These are phyloP conservation scores for Spodoptera litura DNA, from an alignment of 1,140 invertebrate species.

Conservation along the genomic window DNA sequence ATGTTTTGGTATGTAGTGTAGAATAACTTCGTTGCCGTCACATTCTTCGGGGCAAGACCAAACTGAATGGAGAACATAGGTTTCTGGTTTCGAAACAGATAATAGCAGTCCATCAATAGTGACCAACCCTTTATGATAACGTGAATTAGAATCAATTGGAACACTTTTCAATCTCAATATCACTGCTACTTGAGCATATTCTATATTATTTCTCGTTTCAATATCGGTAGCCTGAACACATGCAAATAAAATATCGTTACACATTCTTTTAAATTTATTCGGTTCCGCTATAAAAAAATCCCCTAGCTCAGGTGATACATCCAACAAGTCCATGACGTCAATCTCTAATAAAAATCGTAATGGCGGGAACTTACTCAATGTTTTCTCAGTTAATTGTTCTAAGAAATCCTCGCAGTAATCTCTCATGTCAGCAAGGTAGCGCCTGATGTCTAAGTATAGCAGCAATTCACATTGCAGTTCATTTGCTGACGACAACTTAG, in stretches of 20 bases:
- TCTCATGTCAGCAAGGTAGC: slow-evolving; percentile 67
- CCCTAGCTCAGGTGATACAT: slow-evolving; percentile 66
- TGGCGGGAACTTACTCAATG: slow-evolving; percentile 70
- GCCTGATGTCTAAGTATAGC: slow-evolving; percentile 74
- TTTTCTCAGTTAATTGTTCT: slow-evolving; percentile 63
- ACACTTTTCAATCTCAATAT: slow-evolving; percentile 67
- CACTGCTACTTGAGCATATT: slow-evolving; percentile 65
- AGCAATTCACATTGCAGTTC: slow-evolving; percentile 66
- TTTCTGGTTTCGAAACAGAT: slow-evolving; percentile 65
- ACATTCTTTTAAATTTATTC: slow-evolving; percentile 65
- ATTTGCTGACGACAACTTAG: slow-evolving; percentile 48
- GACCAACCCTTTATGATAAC: slow-evolving; percentile 59
- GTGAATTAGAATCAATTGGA: slow-evolving; percentile 57
- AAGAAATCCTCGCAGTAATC: slow-evolving; percentile 64
- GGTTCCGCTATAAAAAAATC: slow-evolving; percentile 70
- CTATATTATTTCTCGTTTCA: slow-evolving; percentile 56
- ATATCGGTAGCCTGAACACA: slow-evolving; percentile 65
- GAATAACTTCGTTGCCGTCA: slow-evolving; percentile 75
- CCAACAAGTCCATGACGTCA: slow-evolving; percentile 74
- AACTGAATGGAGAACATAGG: slow-evolving; percentile 75
- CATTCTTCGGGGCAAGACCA: slow-evolving; percentile 82
- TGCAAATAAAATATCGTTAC: slow-evolving; percentile 73
- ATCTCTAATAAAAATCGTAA: slow-evolving; percentile 68
- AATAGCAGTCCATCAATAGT: slow-evolving; percentile 67
- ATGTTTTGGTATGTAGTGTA: slow-evolving; percentile 74